Conservation (phyloP, 1,140 invertebrate species). For the Pseudomyrmex sp. region DNA sequence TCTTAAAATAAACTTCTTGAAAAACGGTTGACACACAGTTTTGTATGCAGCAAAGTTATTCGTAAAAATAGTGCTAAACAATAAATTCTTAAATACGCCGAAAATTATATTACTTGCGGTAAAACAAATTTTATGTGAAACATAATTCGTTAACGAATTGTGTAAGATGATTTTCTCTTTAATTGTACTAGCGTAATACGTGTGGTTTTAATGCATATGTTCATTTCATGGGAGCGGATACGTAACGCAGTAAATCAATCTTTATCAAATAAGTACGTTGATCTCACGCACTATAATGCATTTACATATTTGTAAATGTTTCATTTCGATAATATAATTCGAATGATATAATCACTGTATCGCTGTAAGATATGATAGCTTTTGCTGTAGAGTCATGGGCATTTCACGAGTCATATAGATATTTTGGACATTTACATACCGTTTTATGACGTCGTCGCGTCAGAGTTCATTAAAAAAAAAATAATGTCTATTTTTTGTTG, state of each 20-base stretch:
- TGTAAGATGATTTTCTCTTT: neutral
- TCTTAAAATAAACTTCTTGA: neutral
- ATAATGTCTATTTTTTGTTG: neutral
- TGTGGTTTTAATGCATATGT: neutral
- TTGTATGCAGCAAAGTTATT: too few relatives aligned
- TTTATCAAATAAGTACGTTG: slow-evolving; percentile 23
- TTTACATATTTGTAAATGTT: neutral
- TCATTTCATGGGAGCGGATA: slow-evolving; percentile 20
- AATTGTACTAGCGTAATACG: neutral
- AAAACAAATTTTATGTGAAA: neutral
- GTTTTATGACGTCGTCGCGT: slow-evolving; percentile 26
- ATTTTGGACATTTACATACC: neutral
- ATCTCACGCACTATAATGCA: neutral
- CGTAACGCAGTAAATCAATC: slow-evolving; percentile 7
- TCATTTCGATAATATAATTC: neutral
- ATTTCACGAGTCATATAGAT: neutral
- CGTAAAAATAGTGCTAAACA: too few relatives aligned
- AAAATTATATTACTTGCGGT: too few relatives aligned
- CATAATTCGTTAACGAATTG: neutral
- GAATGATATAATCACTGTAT: neutral
- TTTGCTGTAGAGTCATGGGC: neutral
- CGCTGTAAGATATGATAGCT: neutral
- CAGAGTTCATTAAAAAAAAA: slow-evolving; percentile 14
- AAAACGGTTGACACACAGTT: too few relatives aligned
- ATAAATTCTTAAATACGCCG: too few relatives aligned